phyloP scores from a whole-genome alignment of 1,140 invertebrate species.

The Hylyphantes graminicola region DNA sequence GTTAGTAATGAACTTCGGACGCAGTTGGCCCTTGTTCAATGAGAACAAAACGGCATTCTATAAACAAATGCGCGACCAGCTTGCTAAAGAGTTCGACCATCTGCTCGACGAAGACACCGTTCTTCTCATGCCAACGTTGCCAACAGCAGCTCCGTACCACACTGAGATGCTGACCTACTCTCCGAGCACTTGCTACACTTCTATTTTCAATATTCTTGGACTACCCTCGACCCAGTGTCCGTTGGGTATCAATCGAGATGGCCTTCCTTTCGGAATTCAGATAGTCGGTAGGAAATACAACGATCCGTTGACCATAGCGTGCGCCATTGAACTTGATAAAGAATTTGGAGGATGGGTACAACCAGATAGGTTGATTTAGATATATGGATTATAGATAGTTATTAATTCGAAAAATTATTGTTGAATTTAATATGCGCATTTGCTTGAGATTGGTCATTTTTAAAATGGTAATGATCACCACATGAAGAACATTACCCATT shows the following conservation, averaged over 20 bases:
- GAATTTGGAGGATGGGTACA: slow-evolving; percentile 65
- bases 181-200: slow-evolving; percentile 87
- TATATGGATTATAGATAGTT: background rate
- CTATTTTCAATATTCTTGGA: slow-evolving; percentile 67
- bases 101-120: slow-evolving; percentile 82
- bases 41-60: background rate
- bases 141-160: slow-evolving; percentile 85
- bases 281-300: slow-evolving; percentile 65
- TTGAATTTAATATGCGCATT: too few relatives aligned
- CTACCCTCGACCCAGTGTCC: slow-evolving; percentile 69
- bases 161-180: slow-evolving; percentile 81
- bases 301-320: slow-evolving; percentile 63
- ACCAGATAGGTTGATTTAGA: too few relatives aligned
- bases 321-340: slow-evolving; percentile 64
- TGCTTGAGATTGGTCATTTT: too few relatives aligned
- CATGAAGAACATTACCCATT: too few relatives aligned
- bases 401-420: background rate
- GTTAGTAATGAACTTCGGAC: slow-evolving; percentile 70
- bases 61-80: background rate
- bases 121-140: slow-evolving; percentile 74
- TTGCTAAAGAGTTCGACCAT: slow-evolving; percentile 69
- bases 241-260: slow-evolving; percentile 67
- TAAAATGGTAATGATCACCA: too few relatives aligned
- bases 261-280: slow-evolving; percentile 69
- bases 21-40: background rate